Evolutionary conservation across 1,140 invertebrate species (phyloP), one percentile per base, ranked within the genome.

Genomic region (Drosophila yakuba): DNA sequence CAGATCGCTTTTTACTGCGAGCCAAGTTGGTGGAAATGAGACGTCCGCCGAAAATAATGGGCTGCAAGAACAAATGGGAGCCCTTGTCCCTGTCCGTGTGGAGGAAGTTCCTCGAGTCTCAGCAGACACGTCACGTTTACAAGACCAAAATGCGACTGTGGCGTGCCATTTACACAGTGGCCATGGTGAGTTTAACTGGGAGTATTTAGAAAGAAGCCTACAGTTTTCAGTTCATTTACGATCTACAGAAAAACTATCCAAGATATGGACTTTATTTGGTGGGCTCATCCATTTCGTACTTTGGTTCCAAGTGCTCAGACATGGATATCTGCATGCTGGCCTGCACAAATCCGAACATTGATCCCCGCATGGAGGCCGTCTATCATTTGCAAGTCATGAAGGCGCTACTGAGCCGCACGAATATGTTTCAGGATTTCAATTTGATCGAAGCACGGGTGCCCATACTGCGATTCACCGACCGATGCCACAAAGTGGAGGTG

Each of bases 301-400:
- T 99, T 94, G 98, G 97, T 4, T 96, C 96, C 57, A 95, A 97
- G 89, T 95, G 93, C 56, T 98, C 97, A 77, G 98, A 99, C 93
- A 96, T 99, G 91, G 98, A 99, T 93, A 96, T 99, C 93, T 99
- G 98, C 93, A 94, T 99, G 68, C 94, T 98, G 91, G 95, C 98
- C 52, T 95, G 96, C 71, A 94, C 96, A 67, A 93, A 94, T 62
- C 94, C 79, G 0, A 85, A 67, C 45, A 64, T 91, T 4, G 91
- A 92, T 78, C 73, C 91, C 0, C 79, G 92, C 39, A 88, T 84
- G 69, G 91, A 92, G 55, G 91, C 92, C 23, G 58, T 92, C 0
- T 83, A 83, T 47, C 85, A 92, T 55, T 43, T 92, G 35, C 82
- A 79, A 6, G 25, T 86, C 38, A 80, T 92, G 71, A 74, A 72